phyloP scores from a whole-genome alignment of 2,113 vertebrate genomes.

The Ellobius talpinus region DNA sequence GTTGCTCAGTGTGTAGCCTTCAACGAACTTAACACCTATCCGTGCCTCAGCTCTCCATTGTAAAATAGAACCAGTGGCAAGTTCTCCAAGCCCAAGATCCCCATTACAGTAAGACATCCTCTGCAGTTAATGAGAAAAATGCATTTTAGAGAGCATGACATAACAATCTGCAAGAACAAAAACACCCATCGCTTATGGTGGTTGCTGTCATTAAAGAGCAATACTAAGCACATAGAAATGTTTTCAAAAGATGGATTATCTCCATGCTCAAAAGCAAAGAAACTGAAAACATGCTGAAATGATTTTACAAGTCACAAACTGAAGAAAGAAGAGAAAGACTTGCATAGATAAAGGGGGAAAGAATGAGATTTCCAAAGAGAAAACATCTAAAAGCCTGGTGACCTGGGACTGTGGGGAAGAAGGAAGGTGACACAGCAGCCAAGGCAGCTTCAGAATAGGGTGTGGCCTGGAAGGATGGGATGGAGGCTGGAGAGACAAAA shows the following conservation, averaged over 20 bases:
- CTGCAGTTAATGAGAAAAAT: background rate
- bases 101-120: background rate
- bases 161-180: background rate
- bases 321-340: background rate
- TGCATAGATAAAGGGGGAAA: background rate
- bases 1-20: background rate
- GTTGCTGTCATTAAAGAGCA: background rate
- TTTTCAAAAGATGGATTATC: background rate
- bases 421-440: background rate
- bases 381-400: background rate
- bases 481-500: background rate
- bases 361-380: background rate
- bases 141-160: background rate
- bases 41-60: background rate
- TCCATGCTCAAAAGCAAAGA: background rate
- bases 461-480: background rate
- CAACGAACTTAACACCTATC: background rate
- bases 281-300: background rate
- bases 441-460: background rate
- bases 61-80: background rate
- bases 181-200: background rate
- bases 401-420: background rate
- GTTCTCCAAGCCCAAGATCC: conserved; percentile 8
- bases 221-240: background rate
- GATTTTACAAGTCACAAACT: background rate